A percentile compares a stretch with the other conserved stretches of the same genome.
Conservation (phyloP, 1,140 invertebrate species). For the Octopus sinensis region DNA sequence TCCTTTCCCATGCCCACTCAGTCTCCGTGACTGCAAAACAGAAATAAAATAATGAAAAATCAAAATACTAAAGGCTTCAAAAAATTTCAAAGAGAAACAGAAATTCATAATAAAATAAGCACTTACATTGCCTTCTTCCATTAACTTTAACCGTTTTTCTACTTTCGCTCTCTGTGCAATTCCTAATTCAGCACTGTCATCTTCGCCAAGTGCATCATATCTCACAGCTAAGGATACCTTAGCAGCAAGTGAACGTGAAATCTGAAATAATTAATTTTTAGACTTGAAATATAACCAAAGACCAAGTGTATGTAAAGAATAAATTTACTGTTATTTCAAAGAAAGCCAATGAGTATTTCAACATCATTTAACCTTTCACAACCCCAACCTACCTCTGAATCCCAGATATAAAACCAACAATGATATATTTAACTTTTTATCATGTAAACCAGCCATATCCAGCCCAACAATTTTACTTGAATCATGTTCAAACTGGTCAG, state of each 20-base stretch:
- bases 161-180: slow-evolving; percentile 83
- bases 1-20: slow-evolving; percentile 80
- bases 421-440: too few relatives aligned
- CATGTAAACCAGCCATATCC: too few relatives aligned
- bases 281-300: too few relatives aligned
- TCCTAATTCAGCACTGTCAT: slow-evolving; percentile 74
- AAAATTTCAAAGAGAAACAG: slow-evolving; percentile 1
- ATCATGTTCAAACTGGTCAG: too few relatives aligned
- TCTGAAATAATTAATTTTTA: slow-evolving; percentile 59
- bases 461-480: too few relatives aligned
- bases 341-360: too few relatives aligned
- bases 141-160: slow-evolving; percentile 70
- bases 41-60: slow-evolving; percentile 11
- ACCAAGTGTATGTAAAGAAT: too few relatives aligned
- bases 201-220: slow-evolving; percentile 93
- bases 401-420: too few relatives aligned
- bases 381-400: too few relatives aligned
- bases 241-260: slow-evolving; percentile 93
- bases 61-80: neutral
- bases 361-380: too few relatives aligned
- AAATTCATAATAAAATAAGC: neutral
- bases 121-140: slow-evolving; percentile 82
- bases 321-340: too few relatives aligned
- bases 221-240: slow-evolving; percentile 90
- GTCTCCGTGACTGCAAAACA: slow-evolving; percentile 57